These are phyloP conservation scores for Sphaeramia orbicularis DNA, from an alignment of 2,797 vertebrate genomes.

Conservation along the genomic window DNA sequence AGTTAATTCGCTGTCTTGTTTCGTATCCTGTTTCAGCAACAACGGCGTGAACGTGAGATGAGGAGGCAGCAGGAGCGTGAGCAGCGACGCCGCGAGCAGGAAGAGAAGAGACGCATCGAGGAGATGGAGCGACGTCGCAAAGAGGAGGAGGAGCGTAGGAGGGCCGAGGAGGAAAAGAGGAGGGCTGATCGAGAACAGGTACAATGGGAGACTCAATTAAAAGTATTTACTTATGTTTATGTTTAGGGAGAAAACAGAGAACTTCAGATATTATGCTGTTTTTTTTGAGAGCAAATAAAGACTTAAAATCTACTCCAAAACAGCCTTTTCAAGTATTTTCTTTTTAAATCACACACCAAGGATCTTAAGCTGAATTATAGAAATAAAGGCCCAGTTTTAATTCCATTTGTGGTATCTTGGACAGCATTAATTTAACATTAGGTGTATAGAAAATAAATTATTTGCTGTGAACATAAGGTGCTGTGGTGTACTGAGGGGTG, in stretches of 20 bases:
- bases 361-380: no score
- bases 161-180: constrained; percentile 96
- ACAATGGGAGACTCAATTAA: not conserved
- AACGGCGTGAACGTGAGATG: constrained; percentile 95
- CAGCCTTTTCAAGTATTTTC: no score
- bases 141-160: constrained; percentile 95
- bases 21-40: constrained; percentile 86
- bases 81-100: constrained; percentile 94
- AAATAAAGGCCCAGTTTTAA: no score
- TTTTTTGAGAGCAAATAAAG: not conserved
- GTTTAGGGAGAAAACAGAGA: not conserved
- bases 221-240: not conserved
- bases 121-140: constrained; percentile 95
- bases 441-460: no score
- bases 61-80: constrained; percentile 96
- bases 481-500: not conserved
- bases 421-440: not conserved
- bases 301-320: no score
- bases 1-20: not conserved
- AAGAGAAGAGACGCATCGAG: constrained; percentile 94
- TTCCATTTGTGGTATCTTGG: no score
- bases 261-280: no score
- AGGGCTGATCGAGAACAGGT: constrained; percentile 97
- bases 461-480: not conserved
- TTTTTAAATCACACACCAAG: no score